phyloP scores from a whole-genome alignment of 2,113 vertebrate species.

The Prolemur simus region DNA sequence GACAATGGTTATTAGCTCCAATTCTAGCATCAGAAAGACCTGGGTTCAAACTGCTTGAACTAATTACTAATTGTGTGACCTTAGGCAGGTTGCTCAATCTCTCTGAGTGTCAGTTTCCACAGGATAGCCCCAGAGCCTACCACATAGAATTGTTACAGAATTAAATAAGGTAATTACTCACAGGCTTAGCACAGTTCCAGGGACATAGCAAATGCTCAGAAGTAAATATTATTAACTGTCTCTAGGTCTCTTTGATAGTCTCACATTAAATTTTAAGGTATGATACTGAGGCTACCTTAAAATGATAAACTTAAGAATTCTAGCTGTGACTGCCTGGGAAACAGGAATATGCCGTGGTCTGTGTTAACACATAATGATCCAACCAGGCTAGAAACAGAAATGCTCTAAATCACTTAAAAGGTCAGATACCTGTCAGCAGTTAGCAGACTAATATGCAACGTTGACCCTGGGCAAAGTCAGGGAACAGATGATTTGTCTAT shows the following conservation, averaged over 20 bases:
- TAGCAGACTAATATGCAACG: background rate
- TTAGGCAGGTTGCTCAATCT: background rate
- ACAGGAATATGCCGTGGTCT: conserved; percentile 72
- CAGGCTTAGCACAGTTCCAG: background rate
- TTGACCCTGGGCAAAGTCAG: conserved; percentile 3
- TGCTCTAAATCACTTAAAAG: conserved; percentile 40
- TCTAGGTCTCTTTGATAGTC: conserved; percentile 74
- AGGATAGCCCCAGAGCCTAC: background rate
- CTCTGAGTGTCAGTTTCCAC: background rate
- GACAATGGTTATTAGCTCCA: background rate
- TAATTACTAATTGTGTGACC: background rate
- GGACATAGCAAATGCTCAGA: background rate
- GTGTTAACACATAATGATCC: conserved; percentile 63
- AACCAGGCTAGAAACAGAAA: background rate
- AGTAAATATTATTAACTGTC: conserved; percentile 41
- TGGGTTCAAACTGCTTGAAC: background rate
- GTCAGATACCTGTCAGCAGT: background rate
- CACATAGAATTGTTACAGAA: background rate
- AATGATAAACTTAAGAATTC: conserved; percentile 74
- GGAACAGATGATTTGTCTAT: background rate
- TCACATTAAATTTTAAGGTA: conserved; percentile 71
- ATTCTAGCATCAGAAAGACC: background rate
- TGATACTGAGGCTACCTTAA: conserved; percentile 71
- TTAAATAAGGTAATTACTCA: background rate
- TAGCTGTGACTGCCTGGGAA: conserved; percentile 72